Evolutionary conservation across 1,140 invertebrate species (phyloP), one percentile per base, ranked within the genome.

Genomic region (Caenorhabditis inopinata): DNA sequence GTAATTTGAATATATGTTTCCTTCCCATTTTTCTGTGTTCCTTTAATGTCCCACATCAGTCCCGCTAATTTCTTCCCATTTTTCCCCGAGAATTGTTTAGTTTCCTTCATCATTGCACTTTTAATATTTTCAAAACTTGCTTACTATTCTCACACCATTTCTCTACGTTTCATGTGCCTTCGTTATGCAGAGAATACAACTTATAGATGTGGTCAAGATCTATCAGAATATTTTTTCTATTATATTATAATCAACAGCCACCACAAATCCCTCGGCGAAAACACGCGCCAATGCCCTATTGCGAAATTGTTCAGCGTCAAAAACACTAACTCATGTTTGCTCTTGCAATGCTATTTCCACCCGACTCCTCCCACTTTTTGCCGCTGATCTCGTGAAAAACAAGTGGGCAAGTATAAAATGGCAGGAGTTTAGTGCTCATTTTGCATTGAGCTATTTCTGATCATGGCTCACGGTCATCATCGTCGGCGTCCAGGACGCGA

Each of bases 231-330:
- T n/a, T n/a, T n/a, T n/a, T n/a, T n/a, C n/a, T n/a, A n/a, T n/a
- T n/a, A n/a, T n/a, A n/a, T n/a, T n/a, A n/a, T n/a, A n/a, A 35
- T 21, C 58, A 42, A 11, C 53, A 32, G 27, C 16, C 16, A 68
- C 58, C 29, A 68, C 29, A 38, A 68, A 68, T 68, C 58, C 58
- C 23, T 68, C 18, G 4, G 7, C 2, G 4, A 68, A 68, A 68
- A 68, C 58, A 68, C 58, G 58, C 38, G 58, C 58, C 38, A 42
- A 5, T 42, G 14, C 38, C 5, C 38, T 42, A 21, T 68, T 68
- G 58, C 58, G 58, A 35, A 68, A 68, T 29, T 68, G 58, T 68
- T 68, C 58, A 68, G 58, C 58, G n/a, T 32, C 58, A 68, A 68
- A 68, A 68, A 68, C 12, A 12, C n/a, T 38, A 42, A 68, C 32